Evolutionary conservation across 2,888 invertebrate species (phyloP).

Genomic region (Agrochola lota): DNA sequence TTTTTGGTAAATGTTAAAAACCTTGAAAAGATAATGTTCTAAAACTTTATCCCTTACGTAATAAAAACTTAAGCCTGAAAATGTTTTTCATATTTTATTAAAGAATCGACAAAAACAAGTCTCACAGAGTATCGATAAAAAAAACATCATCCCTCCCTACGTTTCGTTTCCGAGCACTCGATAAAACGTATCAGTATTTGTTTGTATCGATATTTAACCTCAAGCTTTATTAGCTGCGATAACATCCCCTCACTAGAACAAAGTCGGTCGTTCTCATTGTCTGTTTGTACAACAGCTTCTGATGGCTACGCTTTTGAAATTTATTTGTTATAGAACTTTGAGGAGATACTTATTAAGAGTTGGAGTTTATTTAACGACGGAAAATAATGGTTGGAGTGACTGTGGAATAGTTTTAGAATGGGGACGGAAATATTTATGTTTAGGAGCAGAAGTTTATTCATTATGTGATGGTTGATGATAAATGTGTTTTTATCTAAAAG

Average conservation of each 20-base stretch:
- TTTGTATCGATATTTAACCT: constrained; percentile 68
- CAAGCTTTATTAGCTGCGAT: constrained; percentile 57
- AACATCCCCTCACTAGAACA: constrained; percentile 58
- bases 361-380: constrained; percentile 48
- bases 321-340: constrained; percentile 54
- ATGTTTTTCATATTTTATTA: background rate
- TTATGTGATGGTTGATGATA: background rate
- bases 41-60: constrained; percentile 1
- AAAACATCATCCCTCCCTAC: constrained; percentile 50
- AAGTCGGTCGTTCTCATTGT: constrained; percentile 42
- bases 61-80: background rate
- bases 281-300: constrained; percentile 59
- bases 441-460: constrained; percentile 1
- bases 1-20: constrained; percentile 18
- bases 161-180: constrained; percentile 28
- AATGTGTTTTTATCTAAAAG: background rate
- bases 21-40: background rate
- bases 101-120: constrained; percentile 10
- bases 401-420: constrained; percentile 6
- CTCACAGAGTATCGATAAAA: background rate
- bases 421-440: constrained; percentile 7
- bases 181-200: constrained; percentile 57
- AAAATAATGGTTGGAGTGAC: constrained; percentile 19
- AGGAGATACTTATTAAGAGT: constrained; percentile 46
- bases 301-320: constrained; percentile 54